Evolutionary conservation across 1,140 invertebrate genomes (phyloP), one percentile per base, ranked within the genome.

Genomic region (Chironomus tepperi): DNA sequence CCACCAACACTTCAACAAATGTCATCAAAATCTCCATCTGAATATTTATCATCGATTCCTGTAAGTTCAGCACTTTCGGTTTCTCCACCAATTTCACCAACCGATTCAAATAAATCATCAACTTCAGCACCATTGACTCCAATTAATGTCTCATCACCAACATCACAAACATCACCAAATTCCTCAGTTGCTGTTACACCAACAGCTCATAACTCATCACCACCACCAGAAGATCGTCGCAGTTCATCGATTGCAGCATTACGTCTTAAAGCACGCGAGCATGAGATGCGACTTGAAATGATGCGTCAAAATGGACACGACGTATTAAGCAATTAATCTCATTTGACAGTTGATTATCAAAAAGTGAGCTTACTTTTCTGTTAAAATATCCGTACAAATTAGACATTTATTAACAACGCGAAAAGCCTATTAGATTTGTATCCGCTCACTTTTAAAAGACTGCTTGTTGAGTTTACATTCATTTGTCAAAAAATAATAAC

Each of bases 211-310:
- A 78, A 64, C 82, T 79, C 76, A 7, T 79, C 78, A 64, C 82
- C 80, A 74, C 87, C 83, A 73, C 91, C 88, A 79, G 88, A 91
- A 75, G 95, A 96, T 82, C 86, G 94, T 75, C 84, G 95, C 76
- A 93, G 90, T 77, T 94, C 92, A 21, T 96, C 94, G 77, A 97
- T 98, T 74, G 94, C 94, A 0, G 92, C 94, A 0, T 84, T 98
- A 5, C 84, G 96, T 74, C 85, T 96, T 42, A 95, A 96, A 77
- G 96, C 96, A 0, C 86, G 95, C 7, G 95, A 98, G 83, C 95
- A 98, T 81, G 94, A 96, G 80, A 83, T 96, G 7, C 88, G 92
- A 78, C 83, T 95, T 77, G 93, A 95, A 80, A 89, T 94, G 87
- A 78, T 94, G 64, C 84, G 92, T 73, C 93, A 94, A 79, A 91